Evolutionary conservation across 2,888 invertebrate genomes (phyloP).

Genomic region (Calephelis perditalis): DNA sequence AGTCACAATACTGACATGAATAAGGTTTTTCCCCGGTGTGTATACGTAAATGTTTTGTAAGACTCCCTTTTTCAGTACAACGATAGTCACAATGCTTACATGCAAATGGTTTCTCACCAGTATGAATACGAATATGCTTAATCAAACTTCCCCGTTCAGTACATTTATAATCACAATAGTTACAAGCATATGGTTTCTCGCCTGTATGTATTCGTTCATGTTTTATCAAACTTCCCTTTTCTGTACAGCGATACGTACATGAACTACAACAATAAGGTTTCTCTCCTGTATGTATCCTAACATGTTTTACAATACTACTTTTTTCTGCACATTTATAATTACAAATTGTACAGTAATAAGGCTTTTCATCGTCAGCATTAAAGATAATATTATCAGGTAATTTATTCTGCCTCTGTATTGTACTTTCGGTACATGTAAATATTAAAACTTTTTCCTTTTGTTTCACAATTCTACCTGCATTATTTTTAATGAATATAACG

Average conservation of each 20-base stretch:
- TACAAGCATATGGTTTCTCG: constrained; percentile 22
- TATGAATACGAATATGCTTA: constrained; percentile 23
- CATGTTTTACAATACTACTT: constrained; percentile 17
- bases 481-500: constrained; percentile 15
- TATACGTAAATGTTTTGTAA: constrained; percentile 17
- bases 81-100: constrained; percentile 23
- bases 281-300: constrained; percentile 15
- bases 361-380: constrained; percentile 15
- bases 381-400: constrained; percentile 12
- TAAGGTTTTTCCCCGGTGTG: constrained; percentile 16
- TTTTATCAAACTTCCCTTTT: constrained; percentile 16
- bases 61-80: constrained; percentile 17
- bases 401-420: background rate
- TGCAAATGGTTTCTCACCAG: constrained; percentile 20
- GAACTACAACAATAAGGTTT: constrained; percentile 14
- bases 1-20: constrained; percentile 1
- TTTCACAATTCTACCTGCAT: constrained; percentile 7
- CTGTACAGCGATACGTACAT: constrained; percentile 15
- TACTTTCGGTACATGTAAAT: constrained; percentile 14
- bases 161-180: constrained; percentile 23
- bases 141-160: constrained; percentile 16
- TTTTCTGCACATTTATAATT: constrained; percentile 16
- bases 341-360: constrained; percentile 14
- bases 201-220: constrained; percentile 22
- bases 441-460: constrained; percentile 13